phyloP scores from a whole-genome alignment of 2,113 vertebrate genomes.

The Henicopernis longicauda region DNA sequence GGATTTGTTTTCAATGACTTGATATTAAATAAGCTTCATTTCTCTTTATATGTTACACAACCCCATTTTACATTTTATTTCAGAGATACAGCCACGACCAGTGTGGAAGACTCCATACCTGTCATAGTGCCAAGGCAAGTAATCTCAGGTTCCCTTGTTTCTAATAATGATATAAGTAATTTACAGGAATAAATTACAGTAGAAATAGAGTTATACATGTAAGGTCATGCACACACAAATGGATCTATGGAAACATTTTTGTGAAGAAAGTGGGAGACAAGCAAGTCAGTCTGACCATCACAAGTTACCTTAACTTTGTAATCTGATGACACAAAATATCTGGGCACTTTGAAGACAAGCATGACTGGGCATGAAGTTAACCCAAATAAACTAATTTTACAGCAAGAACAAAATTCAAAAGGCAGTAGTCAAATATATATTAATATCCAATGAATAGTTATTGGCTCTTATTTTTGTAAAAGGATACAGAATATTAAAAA shows the following conservation, averaged over 20 bases:
- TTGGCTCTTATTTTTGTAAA: neutral
- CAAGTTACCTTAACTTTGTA: neutral
- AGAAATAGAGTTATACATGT: neutral
- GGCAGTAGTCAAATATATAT: neutral
- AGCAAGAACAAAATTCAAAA: neutral
- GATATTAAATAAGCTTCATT: neutral
- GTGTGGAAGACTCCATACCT: neutral
- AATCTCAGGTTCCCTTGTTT: neutral
- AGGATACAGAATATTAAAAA: neutral
- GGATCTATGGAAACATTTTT: neutral
- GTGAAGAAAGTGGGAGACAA: neutral
- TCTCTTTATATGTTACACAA: neutral
- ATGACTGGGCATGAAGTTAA: neutral
- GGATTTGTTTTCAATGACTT: neutral
- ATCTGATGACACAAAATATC: neutral
- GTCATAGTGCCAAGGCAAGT: neutral
- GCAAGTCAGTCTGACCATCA: neutral
- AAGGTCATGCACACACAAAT: neutral
- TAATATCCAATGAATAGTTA: neutral
- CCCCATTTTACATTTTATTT: neutral
- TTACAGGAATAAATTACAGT: neutral
- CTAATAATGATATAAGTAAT: neutral
- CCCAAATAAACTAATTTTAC: neutral
- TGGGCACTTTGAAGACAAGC: neutral
- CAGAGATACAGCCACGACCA: neutral